phyloP scores from a whole-genome alignment of 64 coral and sea anemone genomes.

The Stichodactyla helianthus region DNA sequence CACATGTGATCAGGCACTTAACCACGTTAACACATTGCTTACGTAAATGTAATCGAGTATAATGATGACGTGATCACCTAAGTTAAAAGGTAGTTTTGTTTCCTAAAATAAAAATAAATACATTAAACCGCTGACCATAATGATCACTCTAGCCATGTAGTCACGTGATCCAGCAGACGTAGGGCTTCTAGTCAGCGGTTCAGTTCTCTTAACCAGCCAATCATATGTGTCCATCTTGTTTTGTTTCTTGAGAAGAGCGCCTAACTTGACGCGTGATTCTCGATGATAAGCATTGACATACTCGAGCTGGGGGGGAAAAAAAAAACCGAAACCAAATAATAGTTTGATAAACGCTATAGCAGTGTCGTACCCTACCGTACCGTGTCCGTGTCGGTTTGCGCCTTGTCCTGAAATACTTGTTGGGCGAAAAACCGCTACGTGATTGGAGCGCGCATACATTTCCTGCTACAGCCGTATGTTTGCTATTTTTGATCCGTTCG shows the following conservation, averaged over 20 bases:
- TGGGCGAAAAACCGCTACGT: too few species aligned
- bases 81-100: background rate
- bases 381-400: too few species aligned
- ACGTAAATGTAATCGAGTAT: too few species aligned
- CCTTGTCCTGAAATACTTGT: too few species aligned
- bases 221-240: constrained; percentile 58
- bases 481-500: too few species aligned
- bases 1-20: background rate
- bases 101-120: background rate
- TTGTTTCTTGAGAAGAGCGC: constrained; percentile 68
- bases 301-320: constrained; percentile 33
- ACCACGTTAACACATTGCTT: background rate
- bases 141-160: background rate
- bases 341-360: background rate
- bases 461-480: too few species aligned
- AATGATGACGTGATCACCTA: too few species aligned
- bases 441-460: too few species aligned
- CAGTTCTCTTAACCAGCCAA: constrained; percentile 71
- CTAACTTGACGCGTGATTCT: constrained; percentile 51
- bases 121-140: constrained; percentile 5
- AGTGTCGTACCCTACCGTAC: too few species aligned
- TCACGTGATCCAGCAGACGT: background rate
- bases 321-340: background rate
- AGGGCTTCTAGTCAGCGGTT: constrained; percentile 21
- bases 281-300: constrained; percentile 69